Evolutionary conservation across 2,113 vertebrate genomes (phyloP).

Genomic region (Phalacrocorax pelagicus): DNA sequence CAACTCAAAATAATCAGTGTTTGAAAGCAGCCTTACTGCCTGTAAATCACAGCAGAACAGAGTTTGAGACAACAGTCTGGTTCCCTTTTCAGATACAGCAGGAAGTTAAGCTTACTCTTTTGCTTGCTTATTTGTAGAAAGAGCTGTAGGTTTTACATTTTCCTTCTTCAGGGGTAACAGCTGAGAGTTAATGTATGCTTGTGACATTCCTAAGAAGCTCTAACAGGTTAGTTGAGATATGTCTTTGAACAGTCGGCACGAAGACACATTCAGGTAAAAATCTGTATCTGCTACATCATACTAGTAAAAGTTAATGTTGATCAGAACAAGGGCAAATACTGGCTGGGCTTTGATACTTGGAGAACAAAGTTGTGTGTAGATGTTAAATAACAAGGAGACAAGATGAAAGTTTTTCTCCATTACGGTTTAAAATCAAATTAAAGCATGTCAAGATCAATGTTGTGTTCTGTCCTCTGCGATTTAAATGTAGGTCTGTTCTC

Average conservation of each 20-base stretch:
- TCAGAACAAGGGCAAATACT: neutral
- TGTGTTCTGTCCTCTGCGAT: neutral
- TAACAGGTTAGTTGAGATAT: neutral
- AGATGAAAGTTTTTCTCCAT: neutral
- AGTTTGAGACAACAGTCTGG: neutral
- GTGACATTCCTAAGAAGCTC: neutral
- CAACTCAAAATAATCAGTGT: neutral
- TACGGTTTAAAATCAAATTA: neutral
- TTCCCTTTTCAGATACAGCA: neutral
- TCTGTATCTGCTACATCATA: neutral
- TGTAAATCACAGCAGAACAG: neutral
- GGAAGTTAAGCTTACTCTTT: neutral
- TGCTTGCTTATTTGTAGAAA: neutral
- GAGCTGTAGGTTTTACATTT: neutral
- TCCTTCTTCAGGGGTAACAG: neutral
- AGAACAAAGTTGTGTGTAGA: neutral
- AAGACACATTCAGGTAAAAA: neutral
- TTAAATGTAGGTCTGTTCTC: neutral
- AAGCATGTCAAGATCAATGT: neutral
- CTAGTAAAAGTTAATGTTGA: neutral
- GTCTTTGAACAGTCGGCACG: neutral
- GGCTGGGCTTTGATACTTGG: neutral
- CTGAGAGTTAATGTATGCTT: neutral
- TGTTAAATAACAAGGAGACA: neutral
- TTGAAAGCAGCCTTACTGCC: neutral